A percentile compares a stretch with the other conserved stretches of the same genome.
Evolutionary conservation across 1,140 invertebrate genomes (phyloP).

Genomic region (Tetraneura akinire): DNA sequence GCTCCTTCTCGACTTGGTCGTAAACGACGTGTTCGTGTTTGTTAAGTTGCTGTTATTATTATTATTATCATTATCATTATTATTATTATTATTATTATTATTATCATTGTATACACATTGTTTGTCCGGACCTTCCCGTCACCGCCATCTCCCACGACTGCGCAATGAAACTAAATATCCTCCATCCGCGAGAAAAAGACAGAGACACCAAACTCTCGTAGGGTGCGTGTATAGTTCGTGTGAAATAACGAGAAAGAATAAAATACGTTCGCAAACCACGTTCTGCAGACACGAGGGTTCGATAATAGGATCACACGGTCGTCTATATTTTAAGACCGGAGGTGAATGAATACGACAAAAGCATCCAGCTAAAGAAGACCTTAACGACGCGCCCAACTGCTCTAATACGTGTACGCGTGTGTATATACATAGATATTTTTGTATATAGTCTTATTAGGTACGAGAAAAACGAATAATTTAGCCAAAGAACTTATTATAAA

Average conservation of each 20-base stretch:
- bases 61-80: background rate
- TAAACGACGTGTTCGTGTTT: constrained; percentile 4
- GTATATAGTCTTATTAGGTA: too few relatives aligned
- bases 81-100: background rate
- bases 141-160: background rate
- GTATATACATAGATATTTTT: too few relatives aligned
- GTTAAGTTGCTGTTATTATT: background rate
- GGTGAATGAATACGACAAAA: background rate
- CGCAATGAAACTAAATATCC: constrained; percentile 38
- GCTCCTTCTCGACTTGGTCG: background rate
- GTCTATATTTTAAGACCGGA: background rate
- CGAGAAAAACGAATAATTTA: too few relatives aligned
- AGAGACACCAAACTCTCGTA: too few relatives aligned
- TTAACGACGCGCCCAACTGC: constrained; percentile 19
- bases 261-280: background rate
- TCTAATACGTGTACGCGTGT: background rate
- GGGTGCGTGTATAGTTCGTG: background rate
- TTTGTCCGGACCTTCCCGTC: background rate
- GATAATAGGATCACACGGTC: constrained; percentile 29
- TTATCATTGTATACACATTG: constrained; percentile 1
- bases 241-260: background rate
- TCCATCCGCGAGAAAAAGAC: background rate
- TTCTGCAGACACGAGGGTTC: background rate
- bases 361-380: background rate
- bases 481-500: too few relatives aligned